phyloP scores from a whole-genome alignment of 2,113 vertebrate species.

The Prionailurus viverrinus region DNA sequence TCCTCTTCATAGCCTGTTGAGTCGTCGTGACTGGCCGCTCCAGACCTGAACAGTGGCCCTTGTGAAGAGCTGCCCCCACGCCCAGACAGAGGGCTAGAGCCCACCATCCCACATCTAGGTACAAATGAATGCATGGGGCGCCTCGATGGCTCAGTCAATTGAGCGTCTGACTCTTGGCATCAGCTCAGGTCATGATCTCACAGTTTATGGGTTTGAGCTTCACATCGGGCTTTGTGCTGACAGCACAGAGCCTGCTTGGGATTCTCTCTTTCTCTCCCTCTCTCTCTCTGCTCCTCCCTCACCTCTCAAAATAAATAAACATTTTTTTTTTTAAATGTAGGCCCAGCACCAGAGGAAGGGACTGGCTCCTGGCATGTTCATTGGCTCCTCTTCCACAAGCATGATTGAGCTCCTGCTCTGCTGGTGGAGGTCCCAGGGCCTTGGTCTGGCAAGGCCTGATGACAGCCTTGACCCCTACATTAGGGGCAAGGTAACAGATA shows the following conservation, averaged over 20 bases:
- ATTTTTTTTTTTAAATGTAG: background rate
- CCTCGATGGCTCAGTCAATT: too few species aligned
- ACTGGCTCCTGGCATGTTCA: rapidly evolving
- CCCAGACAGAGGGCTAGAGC: too few species aligned
- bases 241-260: too few species aligned
- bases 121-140: background rate
- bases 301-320: too few species aligned
- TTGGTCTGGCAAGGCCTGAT: background rate
- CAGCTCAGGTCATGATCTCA: too few species aligned
- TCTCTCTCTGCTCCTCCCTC: too few species aligned
- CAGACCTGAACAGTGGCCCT: background rate
- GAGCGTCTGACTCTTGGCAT: too few species aligned
- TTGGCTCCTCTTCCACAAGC: background rate
- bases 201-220: too few species aligned
- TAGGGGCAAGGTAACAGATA: background rate
- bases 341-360: background rate
- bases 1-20: background rate
- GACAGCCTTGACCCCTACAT: background rate
- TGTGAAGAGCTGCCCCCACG: background rate
- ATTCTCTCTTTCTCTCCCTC: too few species aligned
- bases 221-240: too few species aligned
- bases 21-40: background rate
- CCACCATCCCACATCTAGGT: too few species aligned
- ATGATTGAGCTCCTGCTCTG: background rate
- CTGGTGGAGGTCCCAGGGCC: too few species aligned